Base-by-base conservation (phyloP, 2,888 invertebrate genomes). In the Leptopilina drosophilae region DNA sequence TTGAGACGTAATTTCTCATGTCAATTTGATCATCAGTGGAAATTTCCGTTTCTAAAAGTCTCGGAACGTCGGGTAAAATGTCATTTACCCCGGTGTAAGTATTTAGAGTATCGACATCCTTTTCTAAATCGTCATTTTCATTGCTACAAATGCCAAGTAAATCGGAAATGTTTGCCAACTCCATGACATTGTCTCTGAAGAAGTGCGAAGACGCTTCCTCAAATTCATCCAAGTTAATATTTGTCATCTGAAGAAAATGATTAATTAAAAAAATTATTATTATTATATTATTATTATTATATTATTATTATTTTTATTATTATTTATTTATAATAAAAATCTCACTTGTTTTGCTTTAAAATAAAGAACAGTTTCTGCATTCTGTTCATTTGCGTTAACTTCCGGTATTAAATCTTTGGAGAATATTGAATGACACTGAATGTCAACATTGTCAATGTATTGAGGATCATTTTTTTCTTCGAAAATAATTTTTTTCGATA, bases 311-410 rank as follows among this genome's bases (percentile, higher is more conserved):
- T 42, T 42, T 65, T 53, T 26, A 8, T 8, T 66, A 66, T 42
- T 20, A 11, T 5, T 33, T 65, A 77, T 14, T 62, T 1, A 64
- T 76, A 78, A 53, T 33, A 53, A 26, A 7, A 64, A 76, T 59
- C 64, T 82, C 83, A 88, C 88, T 85, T 88, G 86, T 78, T 88
- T 86, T 3, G 88, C 84, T 12, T 84, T 85, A 12, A 87, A 84
- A 66, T 85, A 88, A 77, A 88, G 82, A 8, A 86, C 81, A 80
- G 82, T 85, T 26, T 88, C 85, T 65, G 85, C 82, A 73, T 83
- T 80, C 56, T 85, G 85, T 56, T 81, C 82, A 26, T 78, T 77
- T 15, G 77, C 78, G 56, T 77, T 78, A 56, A 79, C 49, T 49
- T 64, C 77, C 53, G 80, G 73, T 12, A 79, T 64, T 76, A 78